Conservation (phyloP, 2,888 invertebrate species). For the Toxonevra muliebris region DNA sequence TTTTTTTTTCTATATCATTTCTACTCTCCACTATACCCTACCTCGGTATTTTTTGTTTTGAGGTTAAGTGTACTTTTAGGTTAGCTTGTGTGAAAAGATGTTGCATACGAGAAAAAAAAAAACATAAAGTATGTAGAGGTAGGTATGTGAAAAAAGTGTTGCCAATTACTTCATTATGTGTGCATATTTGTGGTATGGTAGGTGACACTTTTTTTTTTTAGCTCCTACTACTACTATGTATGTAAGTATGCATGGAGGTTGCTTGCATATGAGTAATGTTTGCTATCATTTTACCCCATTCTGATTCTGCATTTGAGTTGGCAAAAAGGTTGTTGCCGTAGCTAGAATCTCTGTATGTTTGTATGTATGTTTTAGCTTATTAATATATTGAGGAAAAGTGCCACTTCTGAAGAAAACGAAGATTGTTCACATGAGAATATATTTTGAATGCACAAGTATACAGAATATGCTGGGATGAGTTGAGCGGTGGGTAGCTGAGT, state of each 20-base stretch:
- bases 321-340: not conserved
- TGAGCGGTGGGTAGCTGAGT: not conserved
- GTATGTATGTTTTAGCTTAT: conserved; percentile 7
- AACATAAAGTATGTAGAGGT: not conserved
- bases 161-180: conserved; percentile 47
- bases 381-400: conserved; percentile 14
- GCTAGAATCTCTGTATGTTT: not conserved
- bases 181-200: conserved; percentile 17
- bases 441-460: not conserved
- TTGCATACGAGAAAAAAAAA: conserved; percentile 11
- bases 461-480: not conserved
- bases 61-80: conserved; percentile 47
- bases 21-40: too few species aligned
- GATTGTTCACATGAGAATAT: not conserved
- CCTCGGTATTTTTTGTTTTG: conserved; percentile 31
- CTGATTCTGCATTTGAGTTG: not conserved
- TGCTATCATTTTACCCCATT: not conserved
- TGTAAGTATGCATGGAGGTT: too few species aligned
- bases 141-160: conserved; percentile 35
- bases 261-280: too few species aligned
- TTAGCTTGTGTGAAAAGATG: conserved; percentile 33
- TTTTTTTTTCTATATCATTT: too few species aligned
- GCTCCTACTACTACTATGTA: too few species aligned
- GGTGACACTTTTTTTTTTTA: not conserved
- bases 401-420: conserved; percentile 14